Base-by-base conservation (phyloP, 2,113 vertebrate species). In the Marmota monax region DNA sequence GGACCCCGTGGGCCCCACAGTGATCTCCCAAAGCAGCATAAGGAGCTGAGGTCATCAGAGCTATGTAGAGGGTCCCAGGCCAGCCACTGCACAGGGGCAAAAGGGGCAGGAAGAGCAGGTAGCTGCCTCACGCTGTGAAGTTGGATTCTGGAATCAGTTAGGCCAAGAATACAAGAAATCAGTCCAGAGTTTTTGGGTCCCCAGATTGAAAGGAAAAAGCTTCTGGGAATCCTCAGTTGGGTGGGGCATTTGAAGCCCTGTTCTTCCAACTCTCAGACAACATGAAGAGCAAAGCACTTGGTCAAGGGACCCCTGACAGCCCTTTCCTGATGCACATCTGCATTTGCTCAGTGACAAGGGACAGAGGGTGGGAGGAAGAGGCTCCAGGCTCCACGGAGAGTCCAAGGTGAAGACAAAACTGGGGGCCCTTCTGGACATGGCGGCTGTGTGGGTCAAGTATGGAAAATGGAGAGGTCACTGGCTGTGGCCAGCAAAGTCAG, bases 101-200 rank as follows among this genome's bases (percentile, higher is more conserved):
- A 2, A 23, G 16, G 29, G 32, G 11, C 48, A 7, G 2, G 18
- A 17, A 8, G 10, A 23, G 18, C 34, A 2, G 16, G 3, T 0
- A 1, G 25, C 18, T 8, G 39, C 12, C 0, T 2, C 0, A 0
- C 6, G 65, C 45, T 2, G 7, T 20, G 20, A 37, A 48, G 53
- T 12, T 17, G 34, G 61, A 7, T 37, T 72, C n/a, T 0, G 27
- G 65, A 23, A 23, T 83, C 17, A 11, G 27, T 29, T 7, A 29
- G 11, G 14, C 9, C n/a, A 1, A 34, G 65, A 48, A 14, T 5
- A n/a, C 4, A 25, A 39, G 39, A 29, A 14, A 48, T 20, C 4
- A 29, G 37, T 25, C 20, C 22, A 7, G 76, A 92, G 58, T 6
- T 58, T 76, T 42, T 23, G 23, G 18, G 69, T 79, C 82, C 20